These are phyloP conservation scores for Leptopterna dolabrata DNA, from an alignment of 2,888 invertebrate genomes.

Conservation along the genomic window DNA sequence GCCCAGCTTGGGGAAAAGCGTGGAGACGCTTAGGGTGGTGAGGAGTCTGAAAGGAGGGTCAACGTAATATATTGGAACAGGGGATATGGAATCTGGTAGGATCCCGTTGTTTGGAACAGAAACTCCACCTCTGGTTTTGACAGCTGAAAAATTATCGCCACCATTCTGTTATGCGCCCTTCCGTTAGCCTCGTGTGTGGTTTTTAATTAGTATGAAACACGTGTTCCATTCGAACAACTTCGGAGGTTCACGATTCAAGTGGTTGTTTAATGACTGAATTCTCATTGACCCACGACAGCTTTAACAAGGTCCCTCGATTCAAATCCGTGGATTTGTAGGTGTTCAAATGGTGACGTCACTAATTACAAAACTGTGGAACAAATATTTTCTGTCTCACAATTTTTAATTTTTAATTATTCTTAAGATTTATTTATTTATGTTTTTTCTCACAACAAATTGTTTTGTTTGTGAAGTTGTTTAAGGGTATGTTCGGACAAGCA, in stretches of 20 bases:
- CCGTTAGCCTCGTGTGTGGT: not conserved
- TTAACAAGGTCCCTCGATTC: too few relatives aligned
- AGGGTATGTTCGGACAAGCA: too few relatives aligned
- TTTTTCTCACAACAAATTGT: too few relatives aligned
- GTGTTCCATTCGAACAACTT: not conserved
- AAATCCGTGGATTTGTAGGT: too few relatives aligned
- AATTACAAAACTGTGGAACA: too few relatives aligned
- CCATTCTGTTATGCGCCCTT: not conserved
- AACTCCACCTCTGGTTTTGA: not conserved
- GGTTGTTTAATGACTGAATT: not conserved
- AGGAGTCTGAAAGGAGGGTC: not conserved
- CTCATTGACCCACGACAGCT: too few relatives aligned
- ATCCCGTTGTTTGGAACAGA: not conserved
- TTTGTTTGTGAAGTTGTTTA: too few relatives aligned
- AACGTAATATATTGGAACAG: conserved; percentile 3
- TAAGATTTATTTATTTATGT: too few relatives aligned
- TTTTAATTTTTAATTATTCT: too few relatives aligned
- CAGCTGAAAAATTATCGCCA: not conserved
- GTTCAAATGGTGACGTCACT: too few relatives aligned
- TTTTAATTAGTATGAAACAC: not conserved
- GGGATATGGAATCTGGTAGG: not conserved
- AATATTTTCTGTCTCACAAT: too few relatives aligned
- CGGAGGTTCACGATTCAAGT: not conserved
- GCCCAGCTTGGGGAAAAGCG: not conserved
- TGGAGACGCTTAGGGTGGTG: not conserved